Conservation (phyloP, 2,797 vertebrate species). For the Chloroceryle inda region DNA sequence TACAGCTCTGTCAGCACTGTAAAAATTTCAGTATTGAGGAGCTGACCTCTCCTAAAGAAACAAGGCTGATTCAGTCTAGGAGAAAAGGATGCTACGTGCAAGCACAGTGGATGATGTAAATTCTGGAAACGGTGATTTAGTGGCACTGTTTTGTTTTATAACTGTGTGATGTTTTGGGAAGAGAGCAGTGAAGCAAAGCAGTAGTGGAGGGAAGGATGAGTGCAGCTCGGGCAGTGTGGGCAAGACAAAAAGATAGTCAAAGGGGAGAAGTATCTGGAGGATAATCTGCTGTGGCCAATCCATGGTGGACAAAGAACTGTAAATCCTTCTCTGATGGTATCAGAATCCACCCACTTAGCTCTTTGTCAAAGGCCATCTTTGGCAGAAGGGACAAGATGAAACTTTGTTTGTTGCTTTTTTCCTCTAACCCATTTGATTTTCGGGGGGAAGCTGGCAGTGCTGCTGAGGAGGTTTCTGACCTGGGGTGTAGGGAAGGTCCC, state of each 20-base stretch:
- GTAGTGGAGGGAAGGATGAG: neutral
- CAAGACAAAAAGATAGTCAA: neutral
- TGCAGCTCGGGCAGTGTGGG: neutral
- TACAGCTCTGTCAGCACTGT: neutral
- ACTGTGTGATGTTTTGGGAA: neutral
- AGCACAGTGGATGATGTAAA: neutral
- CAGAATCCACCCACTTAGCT: neutral
- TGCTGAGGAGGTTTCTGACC: neutral
- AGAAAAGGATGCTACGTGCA: neutral
- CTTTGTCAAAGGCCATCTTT: neutral
- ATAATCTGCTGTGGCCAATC: neutral
- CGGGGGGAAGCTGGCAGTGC: neutral
- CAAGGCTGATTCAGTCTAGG: neutral
- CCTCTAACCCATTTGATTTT: neutral
- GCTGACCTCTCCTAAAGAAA: neutral
- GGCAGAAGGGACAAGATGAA: neutral
- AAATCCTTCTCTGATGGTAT: neutral
- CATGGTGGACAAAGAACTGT: neutral
- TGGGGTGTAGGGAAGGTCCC: neutral
- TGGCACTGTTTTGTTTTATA: neutral
- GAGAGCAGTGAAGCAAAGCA: neutral
- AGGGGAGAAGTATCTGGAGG: neutral
- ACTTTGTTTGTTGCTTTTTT: neutral
- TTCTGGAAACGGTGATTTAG: neutral
- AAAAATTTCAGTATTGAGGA: neutral